A percentile compares a stretch with the other conserved stretches of the same genome.
Conservation (phyloP, 2,888 invertebrate genomes). For the Pollenia amentaria region DNA sequence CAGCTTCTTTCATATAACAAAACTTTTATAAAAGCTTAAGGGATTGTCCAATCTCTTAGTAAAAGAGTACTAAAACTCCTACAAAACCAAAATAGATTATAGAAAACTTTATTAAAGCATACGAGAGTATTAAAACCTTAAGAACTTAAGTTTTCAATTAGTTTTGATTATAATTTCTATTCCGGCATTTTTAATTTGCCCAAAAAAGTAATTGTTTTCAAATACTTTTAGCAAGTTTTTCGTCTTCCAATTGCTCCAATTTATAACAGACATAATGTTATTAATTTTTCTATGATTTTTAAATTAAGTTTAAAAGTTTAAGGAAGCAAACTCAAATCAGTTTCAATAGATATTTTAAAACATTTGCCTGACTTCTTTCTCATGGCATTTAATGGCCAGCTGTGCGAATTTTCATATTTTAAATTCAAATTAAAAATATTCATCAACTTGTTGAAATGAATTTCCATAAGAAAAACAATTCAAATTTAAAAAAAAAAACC, state of each 20-base stretch:
- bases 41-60: no score
- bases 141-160: no score
- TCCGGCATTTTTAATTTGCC: no score
- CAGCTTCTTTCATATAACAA: no score
- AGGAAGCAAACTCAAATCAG: slow-evolving; percentile 15
- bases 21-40: no score
- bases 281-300: neutral
- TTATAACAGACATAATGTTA: neutral
- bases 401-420: slow-evolving; percentile 44
- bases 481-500: slow-evolving; percentile 13
- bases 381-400: slow-evolving; percentile 38
- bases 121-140: no score
- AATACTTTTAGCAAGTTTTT: no score
- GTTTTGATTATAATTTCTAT: no score
- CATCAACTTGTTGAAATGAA: slow-evolving; percentile 24
- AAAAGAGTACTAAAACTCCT: no score
- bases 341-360: slow-evolving; percentile 22
- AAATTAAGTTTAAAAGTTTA: neutral
- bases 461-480: slow-evolving; percentile 54
- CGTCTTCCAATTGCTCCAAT: neutral
- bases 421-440: slow-evolving; percentile 45
- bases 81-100: no score
- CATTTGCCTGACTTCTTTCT: slow-evolving; percentile 37
- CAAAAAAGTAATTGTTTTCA: no score
- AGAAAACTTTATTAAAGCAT: no score